Conservation (phyloP, 2,797 vertebrate species). For the Melanotaenia pygmaea region DNA sequence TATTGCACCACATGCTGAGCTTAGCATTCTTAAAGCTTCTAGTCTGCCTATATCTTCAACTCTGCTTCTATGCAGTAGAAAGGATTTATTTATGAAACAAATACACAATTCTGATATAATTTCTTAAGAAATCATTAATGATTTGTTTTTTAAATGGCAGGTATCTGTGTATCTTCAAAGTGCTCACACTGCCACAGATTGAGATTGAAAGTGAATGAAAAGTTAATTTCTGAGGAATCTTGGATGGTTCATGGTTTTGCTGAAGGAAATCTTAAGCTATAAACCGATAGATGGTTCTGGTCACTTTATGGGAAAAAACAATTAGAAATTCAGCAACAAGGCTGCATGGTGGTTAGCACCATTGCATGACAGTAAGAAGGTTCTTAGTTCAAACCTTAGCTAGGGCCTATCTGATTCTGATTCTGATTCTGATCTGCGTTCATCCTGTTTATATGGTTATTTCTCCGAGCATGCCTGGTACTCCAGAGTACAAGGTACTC, state of each 20-base stretch:
- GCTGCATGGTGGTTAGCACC: too few relatives aligned
- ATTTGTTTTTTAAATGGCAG: neutral
- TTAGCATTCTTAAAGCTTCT: constrained; percentile 18
- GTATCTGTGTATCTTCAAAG: neutral
- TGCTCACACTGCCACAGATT: neutral
- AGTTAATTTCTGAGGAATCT: neutral
- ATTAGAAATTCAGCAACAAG: too few relatives aligned
- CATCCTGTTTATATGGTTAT: too few relatives aligned
- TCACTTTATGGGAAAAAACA: too few relatives aligned
- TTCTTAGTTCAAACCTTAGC: too few relatives aligned
- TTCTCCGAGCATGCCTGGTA: too few relatives aligned
- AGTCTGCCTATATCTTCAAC: neutral
- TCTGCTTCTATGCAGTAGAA: neutral
- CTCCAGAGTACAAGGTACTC: too few relatives aligned
- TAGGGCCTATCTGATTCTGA: too few relatives aligned
- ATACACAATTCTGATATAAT: neutral
- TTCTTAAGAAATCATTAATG: neutral
- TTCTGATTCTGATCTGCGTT: too few relatives aligned
- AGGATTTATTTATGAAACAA: neutral
- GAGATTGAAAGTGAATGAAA: neutral
- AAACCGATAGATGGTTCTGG: too few relatives aligned
- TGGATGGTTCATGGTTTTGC: neutral
- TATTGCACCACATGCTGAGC: constrained; percentile 23
- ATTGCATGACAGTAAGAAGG: too few relatives aligned
- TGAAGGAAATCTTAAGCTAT: too few relatives aligned